A percentile compares a stretch with the other conserved stretches of the same genome.
These are phyloP conservation scores for Nasonia oneida DNA, from an alignment of 2,888 invertebrate genomes.

Conservation along the genomic window DNA sequence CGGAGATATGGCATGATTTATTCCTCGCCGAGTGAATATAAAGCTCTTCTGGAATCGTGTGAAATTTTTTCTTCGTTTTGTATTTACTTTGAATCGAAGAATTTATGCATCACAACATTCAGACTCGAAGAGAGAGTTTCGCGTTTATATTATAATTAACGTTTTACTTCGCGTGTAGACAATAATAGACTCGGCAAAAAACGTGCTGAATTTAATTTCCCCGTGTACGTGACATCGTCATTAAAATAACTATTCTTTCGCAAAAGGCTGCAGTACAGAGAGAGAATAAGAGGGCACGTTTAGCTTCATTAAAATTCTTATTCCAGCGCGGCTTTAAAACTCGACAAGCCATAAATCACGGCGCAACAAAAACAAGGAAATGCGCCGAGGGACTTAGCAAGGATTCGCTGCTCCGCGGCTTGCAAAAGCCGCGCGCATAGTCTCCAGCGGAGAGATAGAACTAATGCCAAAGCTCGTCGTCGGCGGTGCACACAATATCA, in stretches of 20 bases:
- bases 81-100: background rate
- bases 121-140: background rate
- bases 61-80: background rate
- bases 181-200: background rate
- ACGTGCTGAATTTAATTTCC: background rate
- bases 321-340: conserved; percentile 12
- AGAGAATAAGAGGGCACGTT: background rate
- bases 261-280: background rate
- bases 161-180: background rate
- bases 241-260: background rate
- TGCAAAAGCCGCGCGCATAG: conserved; percentile 9
- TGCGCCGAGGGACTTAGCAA: conserved; percentile 25
- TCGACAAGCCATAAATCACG: conserved; percentile 33
- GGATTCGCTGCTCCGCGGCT: conserved; percentile 31
- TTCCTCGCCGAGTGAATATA: conserved; percentile 38
- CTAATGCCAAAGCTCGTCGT: conserved; percentile 46
- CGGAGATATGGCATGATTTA: conserved; percentile 42
- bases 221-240: background rate
- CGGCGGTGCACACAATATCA: conserved; percentile 29
- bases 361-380: conserved; percentile 41
- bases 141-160: background rate
- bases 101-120: background rate
- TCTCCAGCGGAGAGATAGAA: conserved; percentile 13
- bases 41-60: background rate
- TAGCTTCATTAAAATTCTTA: conserved; percentile 49